Base-by-base conservation (phyloP, 2,797 vertebrate genomes). In the Chelmon rostratus region DNA sequence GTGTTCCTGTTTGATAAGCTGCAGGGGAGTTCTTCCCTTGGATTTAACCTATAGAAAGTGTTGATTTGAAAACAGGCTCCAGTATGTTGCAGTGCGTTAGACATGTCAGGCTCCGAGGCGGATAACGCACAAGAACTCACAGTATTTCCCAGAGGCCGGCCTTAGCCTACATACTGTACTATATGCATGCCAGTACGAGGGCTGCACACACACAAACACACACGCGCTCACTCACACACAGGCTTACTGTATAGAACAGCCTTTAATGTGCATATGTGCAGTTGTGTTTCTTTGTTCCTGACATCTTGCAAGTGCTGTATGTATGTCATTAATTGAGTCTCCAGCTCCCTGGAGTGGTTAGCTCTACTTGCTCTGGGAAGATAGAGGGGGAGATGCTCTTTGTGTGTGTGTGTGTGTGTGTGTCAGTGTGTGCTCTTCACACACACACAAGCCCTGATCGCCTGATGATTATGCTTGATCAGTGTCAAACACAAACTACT, bases 281-380 rank as follows among this genome's bases (percentile, higher is more conserved):
- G 62, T 89, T 89, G 88, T 91, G 86, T 86, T 93, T 91, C 89
- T 92, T 81, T 89, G 81, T 88, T 82, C 59, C 88, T 88, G 89
- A 89, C 86, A 86, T 91, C 88, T 91, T 91, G 88, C 87, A 79
- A 91, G 89, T 89, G 88, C 88, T 91, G 88, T 89, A 89, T 93
- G 89, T 90, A 90, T 92, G 91, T 93, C 92, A 93, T 93, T 91
- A 93, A 94, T 90, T 91, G 91, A 92, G 92, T 94, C 93, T 94
- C 90, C 87, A 89, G 92, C 85, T 92, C 93, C 93, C 91, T 88
- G 88, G 92, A 94, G 94, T 92, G 90, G 89, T 91, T 91, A 91
- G 89, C 91, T 91, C 88, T 66, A 72, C 92, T 92, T 86, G 90
- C 86, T 84, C 82, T 79, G 88, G 70, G 64, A 85, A 85, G 82